These are phyloP conservation scores for Miichthys miiuy DNA, from an alignment of 2,797 vertebrate genomes.

Conservation along the genomic window DNA sequence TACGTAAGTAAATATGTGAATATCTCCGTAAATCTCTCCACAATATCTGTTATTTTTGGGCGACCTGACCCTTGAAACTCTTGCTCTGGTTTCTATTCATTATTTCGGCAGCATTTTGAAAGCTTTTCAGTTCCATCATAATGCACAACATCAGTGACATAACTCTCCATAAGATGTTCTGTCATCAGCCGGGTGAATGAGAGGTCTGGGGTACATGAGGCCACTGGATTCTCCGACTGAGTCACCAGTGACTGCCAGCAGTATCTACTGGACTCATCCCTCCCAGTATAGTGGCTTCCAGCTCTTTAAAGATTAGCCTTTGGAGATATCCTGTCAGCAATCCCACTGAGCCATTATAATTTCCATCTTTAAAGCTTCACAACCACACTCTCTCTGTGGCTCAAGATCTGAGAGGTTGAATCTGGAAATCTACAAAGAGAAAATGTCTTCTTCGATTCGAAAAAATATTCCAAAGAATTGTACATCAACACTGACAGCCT, in stretches of 20 bases:
- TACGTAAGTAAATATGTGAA: not conserved
- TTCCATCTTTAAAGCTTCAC: slow-evolving; percentile 61
- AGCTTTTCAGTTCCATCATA: slow-evolving; percentile 4
- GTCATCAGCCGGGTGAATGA: slow-evolving; percentile 43
- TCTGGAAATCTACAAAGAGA: slow-evolving; percentile 75
- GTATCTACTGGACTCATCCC: slow-evolving; percentile 50
- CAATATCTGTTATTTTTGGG: not conserved
- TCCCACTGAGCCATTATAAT: slow-evolving; percentile 60
- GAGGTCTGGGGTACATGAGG: slow-evolving; percentile 49
- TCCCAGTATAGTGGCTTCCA: slow-evolving; percentile 52
- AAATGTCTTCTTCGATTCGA: slow-evolving; percentile 59
- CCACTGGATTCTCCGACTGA: slow-evolving; percentile 43
- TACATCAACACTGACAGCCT: slow-evolving; percentile 55
- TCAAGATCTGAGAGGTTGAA: slow-evolving; percentile 70
- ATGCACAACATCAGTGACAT: slow-evolving; percentile 22
- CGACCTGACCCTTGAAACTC: not conserved
- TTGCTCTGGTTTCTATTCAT: not conserved
- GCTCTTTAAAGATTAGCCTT: slow-evolving; percentile 72
- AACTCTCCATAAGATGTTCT: slow-evolving; percentile 14
- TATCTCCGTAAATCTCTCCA: not conserved
- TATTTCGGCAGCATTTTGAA: not conserved
- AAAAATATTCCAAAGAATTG: slow-evolving; percentile 55
- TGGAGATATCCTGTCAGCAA: slow-evolving; percentile 65
- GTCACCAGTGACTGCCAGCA: slow-evolving; percentile 52
- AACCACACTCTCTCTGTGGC: slow-evolving; percentile 57